Percentiles rank a stretch among this genome's conserved stretches.
These are phyloP conservation scores for Drosophila carrolli DNA, from an alignment of 1,140 invertebrate genomes.

Conservation along the genomic window DNA sequence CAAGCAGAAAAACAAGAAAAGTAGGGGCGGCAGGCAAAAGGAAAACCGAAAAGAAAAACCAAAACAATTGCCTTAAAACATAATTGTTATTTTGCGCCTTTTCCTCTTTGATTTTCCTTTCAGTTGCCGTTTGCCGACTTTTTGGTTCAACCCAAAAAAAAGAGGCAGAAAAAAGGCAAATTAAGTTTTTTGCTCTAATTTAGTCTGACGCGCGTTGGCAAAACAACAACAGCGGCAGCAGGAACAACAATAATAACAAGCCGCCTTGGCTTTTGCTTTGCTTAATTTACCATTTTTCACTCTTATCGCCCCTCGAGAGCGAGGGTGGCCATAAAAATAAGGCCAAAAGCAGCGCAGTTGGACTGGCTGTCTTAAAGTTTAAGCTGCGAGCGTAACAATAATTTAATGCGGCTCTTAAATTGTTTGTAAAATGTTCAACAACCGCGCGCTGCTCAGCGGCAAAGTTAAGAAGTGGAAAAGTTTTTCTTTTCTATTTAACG, in stretches of 20 bases:
- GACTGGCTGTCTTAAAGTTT: constrained; percentile 74
- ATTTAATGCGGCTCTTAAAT: constrained; percentile 82
- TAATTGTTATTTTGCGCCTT: constrained; percentile 79
- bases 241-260: constrained; percentile 59
- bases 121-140: constrained; percentile 53
- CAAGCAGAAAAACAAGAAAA: constrained; percentile 37
- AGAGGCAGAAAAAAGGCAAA: constrained; percentile 59
- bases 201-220: constrained; percentile 70
- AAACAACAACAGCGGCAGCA: constrained; percentile 25
- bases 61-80: constrained; percentile 83
- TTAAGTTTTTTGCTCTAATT: constrained; percentile 83
- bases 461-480: constrained; percentile 82
- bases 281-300: constrained; percentile 83
- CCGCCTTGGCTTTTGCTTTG: constrained; percentile 68
- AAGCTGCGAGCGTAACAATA: constrained; percentile 81
- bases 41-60: constrained; percentile 61
- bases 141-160: constrained; percentile 59
- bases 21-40: constrained; percentile 2
- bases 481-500: constrained; percentile 82
- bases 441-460: constrained; percentile 54
- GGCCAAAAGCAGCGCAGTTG: constrained; percentile 46
- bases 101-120: constrained; percentile 71
- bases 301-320: constrained; percentile 70
- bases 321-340: constrained; percentile 71
- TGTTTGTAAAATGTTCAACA: constrained; percentile 82